Evolutionary conservation across 2,888 invertebrate genomes (phyloP), one percentile per base, ranked within the genome.

Genomic region (Elmis aenea): DNA sequence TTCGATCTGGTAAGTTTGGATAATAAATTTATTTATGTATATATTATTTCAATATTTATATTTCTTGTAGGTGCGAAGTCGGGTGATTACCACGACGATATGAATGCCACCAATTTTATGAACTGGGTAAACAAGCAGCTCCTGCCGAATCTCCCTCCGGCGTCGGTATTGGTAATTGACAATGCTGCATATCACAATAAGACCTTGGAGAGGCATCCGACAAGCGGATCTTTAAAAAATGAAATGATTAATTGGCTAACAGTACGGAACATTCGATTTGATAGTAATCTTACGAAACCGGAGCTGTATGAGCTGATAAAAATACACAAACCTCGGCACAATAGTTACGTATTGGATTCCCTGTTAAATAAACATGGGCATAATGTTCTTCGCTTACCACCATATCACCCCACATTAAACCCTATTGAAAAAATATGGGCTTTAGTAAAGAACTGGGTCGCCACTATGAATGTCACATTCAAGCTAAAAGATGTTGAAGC

Each of bases 111-210:
- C 4, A 26, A 26, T n/a, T 13, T 3, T n/a, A 13, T 14, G 13
- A 6, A 14, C 4, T 26, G n/a, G n/a, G n/a, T n/a, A n/a, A n/a
- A n/a, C n/a, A 5, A 26, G 10, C 13, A 26, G 15, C 8, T 26
- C 4, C 8, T 26, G 8, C 14, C 26, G 2, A 26, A 26, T 26
- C 4, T 26, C 2, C 6, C 13, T 8, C 26, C 13, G 5, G 6
- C n/a, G 2, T 26, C 13, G n/a, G 26, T 26, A 13, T 4, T 26
- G 9, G 39, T 45, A 10, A 22, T 45, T 13, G 42, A 44, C 22
- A 5, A 57, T 38, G 55, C 57, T 1, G 45, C 54, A 1, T 52
- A 55, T 33, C 52, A 55, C 24, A 58, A 53, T 21, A 24, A 30
- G 5, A 14, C 12, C n/a, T n/a, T n/a, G n/a, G 18, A 27, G n/a